A percentile compares a stretch with the other conserved stretches of the same genome.
Evolutionary conservation across 2,113 vertebrate species (phyloP).

Genomic region (Sciurus niger): DNA sequence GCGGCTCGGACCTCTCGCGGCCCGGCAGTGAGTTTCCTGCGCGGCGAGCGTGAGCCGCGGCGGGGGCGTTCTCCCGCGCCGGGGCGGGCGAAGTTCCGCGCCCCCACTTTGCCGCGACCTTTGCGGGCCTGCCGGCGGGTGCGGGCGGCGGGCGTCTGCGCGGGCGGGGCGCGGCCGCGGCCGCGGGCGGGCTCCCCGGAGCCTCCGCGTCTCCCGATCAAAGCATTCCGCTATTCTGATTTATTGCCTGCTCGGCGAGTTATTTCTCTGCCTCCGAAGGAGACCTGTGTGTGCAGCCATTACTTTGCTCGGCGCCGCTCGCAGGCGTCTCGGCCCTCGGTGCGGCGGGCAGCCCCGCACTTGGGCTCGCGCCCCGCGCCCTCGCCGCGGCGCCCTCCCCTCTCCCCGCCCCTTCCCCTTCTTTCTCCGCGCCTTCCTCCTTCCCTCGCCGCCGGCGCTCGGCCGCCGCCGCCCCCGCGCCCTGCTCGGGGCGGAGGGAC

Average conservation of each 20-base stretch:
- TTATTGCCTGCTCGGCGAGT: conserved; percentile 88
- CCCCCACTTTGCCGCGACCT: conserved; percentile 82
- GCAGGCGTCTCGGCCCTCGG: conserved; percentile 86
- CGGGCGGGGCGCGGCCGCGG: conserved; percentile 78
- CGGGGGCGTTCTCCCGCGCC: conserved; percentile 72
- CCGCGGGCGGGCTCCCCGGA: conserved; percentile 84
- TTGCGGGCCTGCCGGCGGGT: conserved; percentile 56
- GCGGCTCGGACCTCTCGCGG: conserved; percentile 59
- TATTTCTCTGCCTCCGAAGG: conserved; percentile 81
- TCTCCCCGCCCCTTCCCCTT: conserved; percentile 76
- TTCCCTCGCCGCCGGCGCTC: conserved; percentile 70
- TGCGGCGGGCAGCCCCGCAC: conserved; percentile 87
- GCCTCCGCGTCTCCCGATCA: conserved; percentile 88
- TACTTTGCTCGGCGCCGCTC: conserved; percentile 89
- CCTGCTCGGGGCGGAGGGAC: conserved; percentile 82
- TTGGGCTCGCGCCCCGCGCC: conserved; percentile 83
- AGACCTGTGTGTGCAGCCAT: conserved; percentile 90
- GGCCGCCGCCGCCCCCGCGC: conserved; percentile 77
- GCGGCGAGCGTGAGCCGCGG: conserved; percentile 71
- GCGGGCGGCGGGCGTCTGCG: conserved; percentile 45
- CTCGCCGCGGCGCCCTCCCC: conserved; percentile 76
- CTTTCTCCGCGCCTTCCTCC: conserved; percentile 76
- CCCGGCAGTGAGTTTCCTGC: conserved; percentile 80
- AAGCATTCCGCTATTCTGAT: conserved; percentile 91
- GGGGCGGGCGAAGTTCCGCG: conserved; percentile 82